These are phyloP conservation scores for Cheilosia variabilis DNA, from an alignment of 2,888 invertebrate genomes.

Conservation along the genomic window DNA sequence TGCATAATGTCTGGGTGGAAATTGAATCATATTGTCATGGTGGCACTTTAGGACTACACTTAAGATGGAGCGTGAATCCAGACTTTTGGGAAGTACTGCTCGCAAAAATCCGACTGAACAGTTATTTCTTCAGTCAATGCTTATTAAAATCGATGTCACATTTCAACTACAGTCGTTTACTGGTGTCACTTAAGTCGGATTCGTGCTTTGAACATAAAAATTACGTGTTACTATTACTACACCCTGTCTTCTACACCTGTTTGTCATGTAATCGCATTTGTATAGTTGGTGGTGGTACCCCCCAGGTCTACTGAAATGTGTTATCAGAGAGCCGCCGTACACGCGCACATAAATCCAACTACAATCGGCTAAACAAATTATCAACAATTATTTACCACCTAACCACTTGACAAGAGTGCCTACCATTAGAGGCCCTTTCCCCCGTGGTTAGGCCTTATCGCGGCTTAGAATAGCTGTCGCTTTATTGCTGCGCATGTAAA, in stretches of 20 bases:
- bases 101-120: too few species aligned
- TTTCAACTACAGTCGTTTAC: too few species aligned
- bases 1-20: too few species aligned
- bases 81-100: too few species aligned
- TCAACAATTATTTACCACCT: conserved; percentile 40
- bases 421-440: conserved; percentile 12
- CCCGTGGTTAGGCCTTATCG: conserved; percentile 41
- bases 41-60: too few species aligned
- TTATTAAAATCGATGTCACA: neutral
- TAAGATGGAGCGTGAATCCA: too few species aligned
- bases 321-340: conserved; percentile 12
- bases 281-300: neutral
- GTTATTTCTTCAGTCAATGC: neutral
- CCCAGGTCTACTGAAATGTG: conserved; percentile 8
- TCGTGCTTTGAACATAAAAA: neutral
- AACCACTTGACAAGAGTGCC: conserved; percentile 39
- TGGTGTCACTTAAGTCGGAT: neutral
- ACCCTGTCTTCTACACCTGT: conserved; percentile 7
- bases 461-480: conserved; percentile 34
- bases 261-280: conserved; percentile 10
- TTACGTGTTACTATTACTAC: neutral
- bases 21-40: too few species aligned
- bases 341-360: neutral
- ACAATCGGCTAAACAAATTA: conserved; percentile 21
- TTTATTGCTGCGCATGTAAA: conserved; percentile 42